phyloP scores from a whole-genome alignment of 2,888 invertebrate genomes.

The Drosophila leonis region DNA sequence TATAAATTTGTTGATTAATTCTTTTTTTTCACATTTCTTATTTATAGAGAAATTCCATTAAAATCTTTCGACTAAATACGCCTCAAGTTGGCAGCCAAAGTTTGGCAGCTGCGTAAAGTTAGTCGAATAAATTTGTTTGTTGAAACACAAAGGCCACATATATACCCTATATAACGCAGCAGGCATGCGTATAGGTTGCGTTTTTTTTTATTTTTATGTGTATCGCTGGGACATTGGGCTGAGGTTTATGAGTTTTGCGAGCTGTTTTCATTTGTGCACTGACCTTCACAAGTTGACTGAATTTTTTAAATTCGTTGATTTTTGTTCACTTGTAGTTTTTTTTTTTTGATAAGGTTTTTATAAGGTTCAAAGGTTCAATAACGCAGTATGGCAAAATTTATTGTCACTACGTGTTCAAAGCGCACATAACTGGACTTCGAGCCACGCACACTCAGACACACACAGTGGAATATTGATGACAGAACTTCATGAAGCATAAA shows the following conservation, averaged over 20 bases:
- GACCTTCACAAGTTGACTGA: conserved; percentile 63
- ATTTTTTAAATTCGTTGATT: conserved; percentile 45
- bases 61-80: conserved; percentile 1
- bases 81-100: not conserved
- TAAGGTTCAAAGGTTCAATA: conserved; percentile 67
- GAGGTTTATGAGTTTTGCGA: conserved; percentile 5
- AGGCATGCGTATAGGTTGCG: conserved; percentile 2
- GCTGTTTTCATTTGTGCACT: conserved; percentile 34
- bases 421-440: conserved; percentile 46
- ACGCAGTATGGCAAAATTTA: conserved; percentile 68
- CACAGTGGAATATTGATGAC: conserved; percentile 67
- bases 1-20: not conserved
- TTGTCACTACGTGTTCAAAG: conserved; percentile 65
- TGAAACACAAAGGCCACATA: not conserved
- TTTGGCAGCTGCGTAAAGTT: not conserved
- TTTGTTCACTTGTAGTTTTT: conserved; percentile 17
- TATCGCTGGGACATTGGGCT: not conserved
- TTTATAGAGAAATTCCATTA: conserved; percentile 4
- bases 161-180: not conserved
- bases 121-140: not conserved
- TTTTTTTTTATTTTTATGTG: not conserved
- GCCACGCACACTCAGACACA: conserved; percentile 11
- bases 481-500: conserved; percentile 71
- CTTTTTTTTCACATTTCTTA: not conserved
- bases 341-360: conserved; percentile 32